Base-by-base conservation (phyloP, 2,113 vertebrate genomes). In the Monopterus albus region DNA sequence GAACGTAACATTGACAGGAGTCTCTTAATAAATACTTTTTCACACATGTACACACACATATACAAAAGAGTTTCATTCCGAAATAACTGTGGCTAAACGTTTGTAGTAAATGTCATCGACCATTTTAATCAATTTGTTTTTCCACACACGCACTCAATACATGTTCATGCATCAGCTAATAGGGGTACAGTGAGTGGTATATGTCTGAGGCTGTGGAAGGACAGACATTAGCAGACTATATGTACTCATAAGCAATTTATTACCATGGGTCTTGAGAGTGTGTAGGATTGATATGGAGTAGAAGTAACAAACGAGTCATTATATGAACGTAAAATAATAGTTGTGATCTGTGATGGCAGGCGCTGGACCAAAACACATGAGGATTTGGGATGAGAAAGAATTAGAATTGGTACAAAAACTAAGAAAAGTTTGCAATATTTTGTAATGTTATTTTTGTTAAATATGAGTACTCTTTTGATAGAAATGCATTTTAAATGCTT, bases 51-150 rank as follows among this genome's bases (percentile, higher is more conserved):
- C 51, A 39, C 45, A 38, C 26, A 72, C 21, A 58, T 17, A 13
- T 14, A 35, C 35, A 50, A 20, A 85, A 82, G 68, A 83, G 72
- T 86, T 84, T 81, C 51, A 83, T 81, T 88, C 75, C 43, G 36
- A 86, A 81, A 78, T 57, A 21, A 15, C 11, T 31, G 31, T 52
- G 45, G 12, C 35, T 36, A 23, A 70, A 15, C 3, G 3, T 75
- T 70, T 1, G 3, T 31, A 28, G 13, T 50, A 42, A n/a, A n/a
- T n/a, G n/a, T n/a, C n/a, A n/a, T n/a, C n/a, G n/a, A n/a, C n/a
- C n/a, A n/a, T n/a, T n/a, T n/a, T n/a, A n/a, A 40, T 65, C 38
- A n/a, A 45, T 21, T 23, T n/a, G n/a, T n/a, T 18, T 14, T 36
- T 56, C 23, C 66, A 13, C 20, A 13, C 1, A 14, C 29, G 26